Evolutionary conservation across 2,797 vertebrate genomes (phyloP).

Genomic region (Morus bassanus): DNA sequence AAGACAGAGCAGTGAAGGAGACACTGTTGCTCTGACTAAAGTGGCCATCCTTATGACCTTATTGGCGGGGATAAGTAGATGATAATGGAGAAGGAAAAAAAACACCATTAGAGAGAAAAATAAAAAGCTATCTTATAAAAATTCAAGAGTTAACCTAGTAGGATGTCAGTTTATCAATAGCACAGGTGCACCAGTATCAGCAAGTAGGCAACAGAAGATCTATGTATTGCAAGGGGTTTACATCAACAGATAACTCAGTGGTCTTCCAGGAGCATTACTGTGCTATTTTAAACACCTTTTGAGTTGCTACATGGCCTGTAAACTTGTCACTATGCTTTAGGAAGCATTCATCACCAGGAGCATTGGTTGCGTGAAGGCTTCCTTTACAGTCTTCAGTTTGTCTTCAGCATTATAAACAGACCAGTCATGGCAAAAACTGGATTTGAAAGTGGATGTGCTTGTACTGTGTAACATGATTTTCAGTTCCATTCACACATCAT

Average conservation of each 20-base stretch:
- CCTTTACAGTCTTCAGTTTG: not conserved
- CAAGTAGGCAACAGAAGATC: not conserved
- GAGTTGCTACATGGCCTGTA: not conserved
- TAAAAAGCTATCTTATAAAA: not conserved
- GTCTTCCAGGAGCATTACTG: not conserved
- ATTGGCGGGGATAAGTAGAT: not conserved
- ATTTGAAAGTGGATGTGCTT: not conserved
- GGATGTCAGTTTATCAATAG: not conserved
- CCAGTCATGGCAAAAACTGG: not conserved
- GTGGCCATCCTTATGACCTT: not conserved
- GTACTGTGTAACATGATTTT: not conserved
- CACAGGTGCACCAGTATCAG: not conserved
- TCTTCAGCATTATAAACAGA: not conserved
- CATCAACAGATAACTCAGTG: not conserved
- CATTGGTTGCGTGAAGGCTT: not conserved
- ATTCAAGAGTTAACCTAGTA: not conserved
- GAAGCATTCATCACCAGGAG: not conserved
- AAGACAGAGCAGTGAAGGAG: not conserved
- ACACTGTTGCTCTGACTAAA: not conserved
- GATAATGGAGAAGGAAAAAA: not conserved
- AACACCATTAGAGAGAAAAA: not conserved
- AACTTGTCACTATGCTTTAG: slow-evolving; percentile 19
- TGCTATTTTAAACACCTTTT: not conserved
- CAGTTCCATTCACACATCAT: not conserved
- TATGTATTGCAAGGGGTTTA: not conserved